Base-by-base conservation (phyloP, 2,888 invertebrate species). In the Pandemis corylana region DNA sequence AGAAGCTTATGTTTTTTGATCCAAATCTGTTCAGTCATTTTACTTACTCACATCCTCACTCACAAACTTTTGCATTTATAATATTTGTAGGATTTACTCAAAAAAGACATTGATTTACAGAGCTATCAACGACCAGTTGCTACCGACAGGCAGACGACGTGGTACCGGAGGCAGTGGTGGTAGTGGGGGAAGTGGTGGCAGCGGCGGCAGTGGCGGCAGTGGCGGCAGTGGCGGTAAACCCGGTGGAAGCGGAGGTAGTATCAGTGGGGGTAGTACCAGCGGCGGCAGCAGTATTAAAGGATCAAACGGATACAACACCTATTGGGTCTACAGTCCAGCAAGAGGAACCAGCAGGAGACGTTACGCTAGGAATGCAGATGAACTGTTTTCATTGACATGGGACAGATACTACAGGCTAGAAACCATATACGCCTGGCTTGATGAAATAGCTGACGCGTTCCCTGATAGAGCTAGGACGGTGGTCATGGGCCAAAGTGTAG, bases 351-450 rank as follows among this genome's bases (percentile, higher is more conserved):
- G 42, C 0, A 67, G 67, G 46, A 61, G 46, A 67, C 36, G 44
- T 6, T 71, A 75, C 53, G 46, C 71, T 20, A 78, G 80, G 76
- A 84, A 77, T 69, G 91, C 91, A 7, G 81, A 83, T 41, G 74
- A 84, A 3, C 87, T 91, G 10, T 80, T 86, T 0, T 87, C 89
- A 0, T 84, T 85, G 28, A 85, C 83, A 59, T 97, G 96, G 96
- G 94, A 91, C 0, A 90, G 88, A 53, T 97, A 97, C 80, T 93
- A 96, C 78, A 89, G 88, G 0, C 87, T 97, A 36, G 91, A 95
- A 0, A 93, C 95, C 71, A 96, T 96, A 51, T 87, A 96, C 79
- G 82, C 82, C 0, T 97, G 96, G 96, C 81, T 97, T 6, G 90
- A 93, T 67, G 94, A 95, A 76, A 81, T 96, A 42, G 91, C 90